Conservation (phyloP, 2,888 invertebrate species). For the Troides aeacus region DNA sequence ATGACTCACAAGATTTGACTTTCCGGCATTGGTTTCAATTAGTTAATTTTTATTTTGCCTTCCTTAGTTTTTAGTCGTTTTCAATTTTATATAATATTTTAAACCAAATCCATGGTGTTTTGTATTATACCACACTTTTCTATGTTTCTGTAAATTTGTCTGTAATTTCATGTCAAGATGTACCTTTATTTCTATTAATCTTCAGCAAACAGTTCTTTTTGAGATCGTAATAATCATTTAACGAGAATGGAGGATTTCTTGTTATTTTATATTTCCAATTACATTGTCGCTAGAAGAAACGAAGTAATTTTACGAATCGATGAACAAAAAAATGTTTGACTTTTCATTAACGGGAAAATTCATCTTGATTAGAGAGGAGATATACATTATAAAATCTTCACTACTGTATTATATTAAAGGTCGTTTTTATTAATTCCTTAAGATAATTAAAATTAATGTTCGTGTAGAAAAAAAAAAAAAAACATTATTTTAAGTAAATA, state of each 20-base stretch:
- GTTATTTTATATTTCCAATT: slow-evolving; percentile 41
- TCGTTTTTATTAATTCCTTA: neutral
- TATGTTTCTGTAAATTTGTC: too few relatives aligned
- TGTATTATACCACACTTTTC: too few relatives aligned
- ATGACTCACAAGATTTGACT: too few relatives aligned
- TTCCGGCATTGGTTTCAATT: too few relatives aligned
- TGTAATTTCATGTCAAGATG: neutral
- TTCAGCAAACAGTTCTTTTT: neutral
- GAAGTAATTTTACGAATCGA: slow-evolving; percentile 49
- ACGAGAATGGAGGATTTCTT: slow-evolving; percentile 31
- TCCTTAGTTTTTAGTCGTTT: too few relatives aligned
- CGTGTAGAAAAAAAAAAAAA: too few relatives aligned
- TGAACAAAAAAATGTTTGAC: slow-evolving; percentile 41
- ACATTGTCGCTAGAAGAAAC: slow-evolving; percentile 39
- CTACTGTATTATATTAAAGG: neutral
- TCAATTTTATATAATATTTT: too few relatives aligned
- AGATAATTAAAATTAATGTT: too few relatives aligned
- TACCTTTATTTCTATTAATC: neutral
- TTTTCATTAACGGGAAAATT: slow-evolving; percentile 40
- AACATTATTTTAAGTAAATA: too few relatives aligned
- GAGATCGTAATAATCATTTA: neutral
- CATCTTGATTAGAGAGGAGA: neutral
- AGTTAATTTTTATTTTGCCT: too few relatives aligned
- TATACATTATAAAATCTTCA: neutral
- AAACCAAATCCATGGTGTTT: too few relatives aligned